Evolutionary conservation across 2,797 vertebrate genomes (phyloP), one percentile per base, ranked within the genome.

Genomic region (Ispidina picta): DNA sequence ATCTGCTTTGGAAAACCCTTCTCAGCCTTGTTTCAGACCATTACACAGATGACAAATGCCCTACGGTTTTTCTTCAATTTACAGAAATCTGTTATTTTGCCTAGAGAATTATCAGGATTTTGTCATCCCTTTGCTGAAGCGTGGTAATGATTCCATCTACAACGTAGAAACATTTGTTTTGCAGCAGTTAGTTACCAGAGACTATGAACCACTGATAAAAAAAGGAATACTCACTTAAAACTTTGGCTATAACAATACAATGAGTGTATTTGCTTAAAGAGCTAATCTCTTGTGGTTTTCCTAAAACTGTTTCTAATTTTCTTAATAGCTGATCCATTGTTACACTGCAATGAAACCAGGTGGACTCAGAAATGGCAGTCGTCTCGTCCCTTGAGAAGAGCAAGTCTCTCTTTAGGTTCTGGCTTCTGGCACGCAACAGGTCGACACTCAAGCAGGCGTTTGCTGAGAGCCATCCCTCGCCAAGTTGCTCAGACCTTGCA

Each of bases 391-490:
- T 97, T 99, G 91, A 97, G 98, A 63, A 98, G 99, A 80, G 98
- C 98, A 64, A 99, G 99, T 68, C 98, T 99, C 35, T 99, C 99
- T 2, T 91, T 99, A 49, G 98, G 98, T 46, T 99, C 99, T 3
- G 99, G 99, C 10, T 99, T 99, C 97, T 99, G 99, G 99, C 99
- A 99, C 1, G 99, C 99, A 35, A 99, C 99, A 0, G 99, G 99
- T 8, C 98, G 99, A 37, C 99, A 99, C 96, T 99, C 99, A 2
- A 99, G 99, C 94, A 96, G 99, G 16, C 98, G 99, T 15, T 93
- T 99, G 83, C 97, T 99, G 29, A 97, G 99, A 11, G 99, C 99
- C 52, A 99, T 99, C 86, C 99, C 99, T 4, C 98, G 99, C 62
- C 99, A 99, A 49, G 99, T 99, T 0, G 99, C 99, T 51, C 99